Base-by-base conservation (phyloP, 2,797 vertebrate genomes). In the Enteromius thamalakanensis region DNA sequence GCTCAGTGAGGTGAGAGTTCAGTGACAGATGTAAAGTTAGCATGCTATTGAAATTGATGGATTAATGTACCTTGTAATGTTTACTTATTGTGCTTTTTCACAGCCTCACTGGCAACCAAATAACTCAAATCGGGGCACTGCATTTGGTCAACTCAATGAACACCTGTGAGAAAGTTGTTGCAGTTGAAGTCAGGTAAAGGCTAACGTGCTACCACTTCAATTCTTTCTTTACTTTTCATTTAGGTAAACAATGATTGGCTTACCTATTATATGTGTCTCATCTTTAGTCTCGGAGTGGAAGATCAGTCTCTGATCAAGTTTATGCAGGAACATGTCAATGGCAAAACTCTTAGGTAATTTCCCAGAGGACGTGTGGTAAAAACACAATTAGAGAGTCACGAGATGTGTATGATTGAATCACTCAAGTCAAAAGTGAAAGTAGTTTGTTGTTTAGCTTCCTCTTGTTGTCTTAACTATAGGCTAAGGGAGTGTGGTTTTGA, bases 21-120 rank as follows among this genome's bases (percentile, higher is more conserved):
- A 37, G 21, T 17, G 14, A 70, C 6, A 47, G 9, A 23, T 58
- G 55, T 58, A 62, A 26, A 19, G 11, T 80, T 72, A 84, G 42
- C 14, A 42, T 72, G 55, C 40, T 68, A 60, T 71, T 53, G 10
- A 64, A 17, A 76, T 26, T 32, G 72, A 3, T 53, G 26, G 11
- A 29, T 7, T 47, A 2, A 32, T 55, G 11, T n/a, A 42, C 23
- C 12, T 14, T 23, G 21, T 71, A 62, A 62, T 58, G 1, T 65
- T 71, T 51, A 7, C 26, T 55, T 67, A 19, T 55, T 21, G 51
- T 4, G 21, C 19, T 84, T 34, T 7, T 88, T 68, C 72, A 23
- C 89, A 99, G 97, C 37, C 92, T 99, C 82, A 94, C 94, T 87
- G 90, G 90, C 71, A 97, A 97, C 14, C 26, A 70, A 21, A 84